Evolutionary conservation across 37 sponge, comb jelly and placozoan species (phyloP).

Genomic region (Ianthella basta): DNA sequence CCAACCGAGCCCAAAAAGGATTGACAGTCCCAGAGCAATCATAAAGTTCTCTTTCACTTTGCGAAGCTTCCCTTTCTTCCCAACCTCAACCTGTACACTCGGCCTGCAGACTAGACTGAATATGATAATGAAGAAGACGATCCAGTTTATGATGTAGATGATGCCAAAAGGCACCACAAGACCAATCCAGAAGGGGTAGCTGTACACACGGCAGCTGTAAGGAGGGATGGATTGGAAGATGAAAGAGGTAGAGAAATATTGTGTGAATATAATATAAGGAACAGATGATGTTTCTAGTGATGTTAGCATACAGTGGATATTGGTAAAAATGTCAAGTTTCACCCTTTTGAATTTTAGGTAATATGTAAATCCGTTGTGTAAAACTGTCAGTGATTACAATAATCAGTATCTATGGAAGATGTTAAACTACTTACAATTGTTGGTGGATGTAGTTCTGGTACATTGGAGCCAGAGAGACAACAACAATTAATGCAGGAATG

Average conservation of each 20-base stretch:
- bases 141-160: constrained; percentile 64
- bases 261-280: too few relatives aligned
- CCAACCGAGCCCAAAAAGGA: constrained; percentile 58
- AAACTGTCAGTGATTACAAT: too few relatives aligned
- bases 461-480: constrained; percentile 31
- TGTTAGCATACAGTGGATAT: too few relatives aligned
- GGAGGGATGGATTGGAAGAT: neutral
- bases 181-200: constrained; percentile 55
- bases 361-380: too few relatives aligned
- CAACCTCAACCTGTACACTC: neutral
- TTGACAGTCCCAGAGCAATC: constrained; percentile 17
- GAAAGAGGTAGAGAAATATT: too few relatives aligned
- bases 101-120: constrained; percentile 25
- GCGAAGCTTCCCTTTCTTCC: neutral
- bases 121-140: constrained; percentile 49
- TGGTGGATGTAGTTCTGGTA: constrained; percentile 17
- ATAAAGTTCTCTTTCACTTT: constrained; percentile 6
- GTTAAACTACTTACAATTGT: constrained; percentile 37
- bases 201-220: constrained; percentile 53
- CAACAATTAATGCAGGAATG: constrained; percentile 39
- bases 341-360: too few relatives aligned
- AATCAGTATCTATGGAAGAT: too few relatives aligned
- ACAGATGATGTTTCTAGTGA: too few relatives aligned
- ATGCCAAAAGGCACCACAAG: constrained; percentile 52
- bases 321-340: too few relatives aligned